Base-by-base conservation (phyloP, 2,113 vertebrate species). In the Bubo blakistoni region DNA sequence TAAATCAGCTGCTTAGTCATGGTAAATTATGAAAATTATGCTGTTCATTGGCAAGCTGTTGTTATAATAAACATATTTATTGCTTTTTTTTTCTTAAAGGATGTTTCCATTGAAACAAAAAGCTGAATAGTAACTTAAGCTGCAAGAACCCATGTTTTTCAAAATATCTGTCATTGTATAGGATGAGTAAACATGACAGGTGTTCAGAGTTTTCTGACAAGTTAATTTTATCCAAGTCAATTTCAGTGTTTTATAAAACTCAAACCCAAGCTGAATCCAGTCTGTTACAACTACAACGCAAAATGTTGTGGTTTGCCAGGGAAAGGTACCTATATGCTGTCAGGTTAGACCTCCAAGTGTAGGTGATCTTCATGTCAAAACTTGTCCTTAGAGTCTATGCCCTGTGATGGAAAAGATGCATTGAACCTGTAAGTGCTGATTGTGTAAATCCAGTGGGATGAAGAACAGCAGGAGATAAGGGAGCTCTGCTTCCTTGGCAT, bases 1-100 rank as follows among this genome's bases (percentile, higher is more conserved):
- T 83, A 71, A 80, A 71, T 92, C 46, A 80, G 44, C 42, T 73
- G 67, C 78, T 96, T 94, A 94, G 62, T 86, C 79, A 52, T 77
- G 65, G 57, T 83, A 63, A 86, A 71, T 88, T 80, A 80, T 2
- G 4, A 78, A 76, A 94, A 88, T 74, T n/a, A 46, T 32, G 59
- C 71, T 61, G 26, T 42, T 94, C 32, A 7, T 92, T 78, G n/a
- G 65, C 65, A 81, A 80, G 66, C 66, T 57, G 32, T 57, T 91
- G 34, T 62, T 81, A 40, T 6, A 84, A 55, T 32, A 81, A 93
- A 82, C 10, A 16, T 65, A 32, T 47, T 94, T 80, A 57, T 70
- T 87, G 34, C 44, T 62, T 61, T 9, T 92, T 86, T 40, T 59
- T 52, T 51, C 49, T 49, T 15, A 19, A 88, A 88, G n/a, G 46